These are phyloP conservation scores for Eupeodes latifasciatus DNA, from an alignment of 2,888 invertebrate genomes.

Conservation along the genomic window DNA sequence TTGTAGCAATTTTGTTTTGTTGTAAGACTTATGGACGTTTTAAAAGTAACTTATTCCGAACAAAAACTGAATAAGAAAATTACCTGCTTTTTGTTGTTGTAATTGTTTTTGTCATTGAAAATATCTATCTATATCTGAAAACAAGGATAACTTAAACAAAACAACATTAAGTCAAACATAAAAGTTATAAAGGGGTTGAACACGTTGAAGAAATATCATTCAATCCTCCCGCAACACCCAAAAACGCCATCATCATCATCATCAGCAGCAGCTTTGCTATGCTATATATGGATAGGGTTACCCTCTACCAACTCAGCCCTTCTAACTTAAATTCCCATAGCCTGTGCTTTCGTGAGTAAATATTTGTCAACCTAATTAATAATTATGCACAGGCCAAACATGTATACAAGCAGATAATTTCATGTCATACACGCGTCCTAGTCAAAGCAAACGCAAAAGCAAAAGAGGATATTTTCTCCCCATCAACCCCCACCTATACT, in stretches of 20 bases:
- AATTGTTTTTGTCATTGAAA: background rate
- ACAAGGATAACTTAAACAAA: constrained; percentile 42
- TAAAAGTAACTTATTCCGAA: constrained; percentile 11
- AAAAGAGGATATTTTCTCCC: background rate
- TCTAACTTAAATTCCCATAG: constrained; percentile 52
- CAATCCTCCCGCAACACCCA: constrained; percentile 16
- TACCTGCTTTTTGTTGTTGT: constrained; percentile 10
- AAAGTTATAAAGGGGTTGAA: constrained; percentile 52
- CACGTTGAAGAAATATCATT: constrained; percentile 15
- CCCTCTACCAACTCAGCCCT: constrained; percentile 29
- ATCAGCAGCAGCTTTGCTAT: too few species aligned
- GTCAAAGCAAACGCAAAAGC: constrained; percentile 65
- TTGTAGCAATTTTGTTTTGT: background rate
- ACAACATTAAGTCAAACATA: constrained; percentile 64
- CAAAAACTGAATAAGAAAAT: constrained; percentile 11
- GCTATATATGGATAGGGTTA: too few species aligned
- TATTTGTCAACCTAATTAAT: constrained; percentile 82
- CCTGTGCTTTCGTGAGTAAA: constrained; percentile 78
- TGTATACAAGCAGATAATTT: constrained; percentile 77
- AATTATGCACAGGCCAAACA: constrained; percentile 80
- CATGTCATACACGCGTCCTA: constrained; percentile 75
- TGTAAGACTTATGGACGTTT: background rate
- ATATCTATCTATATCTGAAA: background rate
- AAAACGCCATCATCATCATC: too few species aligned
- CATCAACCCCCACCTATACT: background rate